A percentile compares a stretch with the other conserved stretches of the same genome.
Conservation (phyloP, 2,797 vertebrate genomes). For the Garrulus glandarius region DNA sequence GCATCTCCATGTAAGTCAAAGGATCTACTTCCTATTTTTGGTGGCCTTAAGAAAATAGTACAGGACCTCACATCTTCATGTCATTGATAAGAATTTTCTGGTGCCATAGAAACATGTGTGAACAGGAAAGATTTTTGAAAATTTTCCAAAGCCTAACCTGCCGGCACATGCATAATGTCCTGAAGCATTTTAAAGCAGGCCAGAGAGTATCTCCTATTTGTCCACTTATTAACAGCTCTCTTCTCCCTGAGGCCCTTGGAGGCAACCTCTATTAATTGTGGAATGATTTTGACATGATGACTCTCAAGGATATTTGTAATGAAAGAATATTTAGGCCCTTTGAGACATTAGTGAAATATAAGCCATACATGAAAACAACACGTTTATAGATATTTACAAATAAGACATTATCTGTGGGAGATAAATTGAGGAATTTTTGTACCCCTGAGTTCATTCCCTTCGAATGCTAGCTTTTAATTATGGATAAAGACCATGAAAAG, state of each 20-base stretch:
- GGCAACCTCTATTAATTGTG: conserved; percentile 63
- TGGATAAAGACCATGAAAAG: conserved; percentile 46
- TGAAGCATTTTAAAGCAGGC: conserved; percentile 29
- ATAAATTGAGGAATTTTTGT: conserved; percentile 42
- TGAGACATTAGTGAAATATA: conserved; percentile 19
- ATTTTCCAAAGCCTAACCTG: not conserved
- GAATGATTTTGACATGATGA: conserved; percentile 57
- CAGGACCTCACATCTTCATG: not conserved
- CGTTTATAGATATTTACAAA: conserved; percentile 50
- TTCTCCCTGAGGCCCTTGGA: conserved; percentile 44
- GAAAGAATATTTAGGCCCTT: conserved; percentile 50
- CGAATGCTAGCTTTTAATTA: conserved; percentile 51
- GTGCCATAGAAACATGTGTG: not conserved
- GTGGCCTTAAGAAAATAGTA: not conserved
- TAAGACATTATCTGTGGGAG: conserved; percentile 60
- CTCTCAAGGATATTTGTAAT: conserved; percentile 61
- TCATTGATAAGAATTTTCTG: not conserved
- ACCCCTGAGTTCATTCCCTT: conserved; percentile 50
- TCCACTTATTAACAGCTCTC: conserved; percentile 55
- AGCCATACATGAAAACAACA: conserved; percentile 34
- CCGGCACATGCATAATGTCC: not conserved
- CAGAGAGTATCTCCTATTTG: conserved; percentile 40
- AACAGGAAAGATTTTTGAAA: not conserved
- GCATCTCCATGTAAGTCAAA: accelerated
- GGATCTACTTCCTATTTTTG: not conserved